Evolutionary conservation across 2,797 vertebrate species (phyloP).

Genomic region (Avahi laniger): DNA sequence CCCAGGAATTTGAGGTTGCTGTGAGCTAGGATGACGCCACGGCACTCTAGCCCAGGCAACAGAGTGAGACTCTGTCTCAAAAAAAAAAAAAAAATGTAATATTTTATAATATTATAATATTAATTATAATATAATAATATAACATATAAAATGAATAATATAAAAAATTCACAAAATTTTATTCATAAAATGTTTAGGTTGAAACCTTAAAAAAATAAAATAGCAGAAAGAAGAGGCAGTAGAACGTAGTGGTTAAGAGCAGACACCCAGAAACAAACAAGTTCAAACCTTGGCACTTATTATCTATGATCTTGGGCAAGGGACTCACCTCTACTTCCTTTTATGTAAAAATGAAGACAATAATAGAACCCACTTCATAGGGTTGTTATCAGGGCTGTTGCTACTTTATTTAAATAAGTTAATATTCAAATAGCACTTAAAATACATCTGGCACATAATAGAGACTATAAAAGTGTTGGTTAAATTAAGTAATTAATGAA

Average conservation of each 20-base stretch:
- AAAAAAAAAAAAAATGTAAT: no score
- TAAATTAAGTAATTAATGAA: background rate
- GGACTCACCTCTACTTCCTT: background rate
- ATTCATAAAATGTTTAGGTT: constrained; percentile 4
- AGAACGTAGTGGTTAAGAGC: background rate
- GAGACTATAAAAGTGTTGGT: background rate
- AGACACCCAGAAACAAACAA: background rate
- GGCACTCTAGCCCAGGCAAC: no score
- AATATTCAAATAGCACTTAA: background rate
- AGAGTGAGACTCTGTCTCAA: no score
- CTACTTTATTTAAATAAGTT: background rate
- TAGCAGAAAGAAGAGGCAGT: background rate
- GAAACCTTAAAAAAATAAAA: background rate
- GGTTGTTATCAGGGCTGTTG: background rate
- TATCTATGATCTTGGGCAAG: background rate
- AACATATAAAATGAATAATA: no score
- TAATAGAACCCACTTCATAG: background rate
- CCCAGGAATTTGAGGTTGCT: no score
- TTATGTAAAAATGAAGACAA: background rate
- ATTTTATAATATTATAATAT: no score
- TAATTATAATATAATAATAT: no score
- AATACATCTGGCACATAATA: background rate
- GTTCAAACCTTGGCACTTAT: background rate
- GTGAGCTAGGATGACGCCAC: no score
- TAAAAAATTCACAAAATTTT: background rate